Conservation (phyloP, 2,888 invertebrate species). For the Sepiola atlantica region DNA sequence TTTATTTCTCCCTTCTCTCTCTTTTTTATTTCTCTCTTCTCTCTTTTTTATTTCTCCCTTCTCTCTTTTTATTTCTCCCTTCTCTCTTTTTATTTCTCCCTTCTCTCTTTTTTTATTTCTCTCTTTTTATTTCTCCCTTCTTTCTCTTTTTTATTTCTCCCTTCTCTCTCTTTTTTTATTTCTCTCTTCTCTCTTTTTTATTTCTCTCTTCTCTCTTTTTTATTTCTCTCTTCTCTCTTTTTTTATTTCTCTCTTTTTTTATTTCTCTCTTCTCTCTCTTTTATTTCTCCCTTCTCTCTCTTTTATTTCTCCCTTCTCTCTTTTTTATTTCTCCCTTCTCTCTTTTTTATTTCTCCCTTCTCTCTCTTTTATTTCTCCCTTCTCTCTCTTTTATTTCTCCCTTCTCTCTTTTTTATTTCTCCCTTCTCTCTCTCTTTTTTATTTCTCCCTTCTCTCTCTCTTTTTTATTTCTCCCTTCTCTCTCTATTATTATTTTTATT, state of each 20-base stretch:
- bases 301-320: not conserved
- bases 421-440: no score
- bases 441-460: no score
- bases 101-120: not conserved
- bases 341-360: no score
- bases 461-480: no score
- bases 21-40: not conserved
- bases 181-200: not conserved
- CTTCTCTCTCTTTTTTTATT: not conserved
- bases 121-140: not conserved
- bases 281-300: not conserved
- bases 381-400: no score
- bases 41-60: not conserved
- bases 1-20: not conserved
- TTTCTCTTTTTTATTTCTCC: no score
- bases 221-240: not conserved
- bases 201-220: not conserved
- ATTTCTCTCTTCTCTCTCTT: not conserved
- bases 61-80: not conserved
- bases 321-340: no score
- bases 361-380: no score
- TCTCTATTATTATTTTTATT: no score
- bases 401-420: no score
- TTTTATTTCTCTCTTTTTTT: not conserved
- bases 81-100: not conserved